These are phyloP conservation scores for Coptotermes formosanus DNA, from an alignment of 1,140 invertebrate genomes.

Conservation along the genomic window DNA sequence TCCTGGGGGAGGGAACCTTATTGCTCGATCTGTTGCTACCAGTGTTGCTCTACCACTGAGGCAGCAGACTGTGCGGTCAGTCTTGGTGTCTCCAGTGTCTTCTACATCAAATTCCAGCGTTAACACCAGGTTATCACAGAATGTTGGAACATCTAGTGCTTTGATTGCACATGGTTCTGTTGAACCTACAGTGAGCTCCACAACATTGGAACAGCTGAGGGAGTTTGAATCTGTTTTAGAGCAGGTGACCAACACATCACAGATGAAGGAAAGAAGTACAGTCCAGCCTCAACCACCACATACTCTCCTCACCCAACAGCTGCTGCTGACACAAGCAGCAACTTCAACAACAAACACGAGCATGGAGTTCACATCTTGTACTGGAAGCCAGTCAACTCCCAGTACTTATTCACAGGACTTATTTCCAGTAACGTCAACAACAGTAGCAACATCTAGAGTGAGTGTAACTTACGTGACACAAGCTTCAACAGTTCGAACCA, in stretches of 20 bases:
- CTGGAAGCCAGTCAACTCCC: conserved; percentile 15
- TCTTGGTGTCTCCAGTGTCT: conserved; percentile 46
- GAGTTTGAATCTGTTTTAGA: conserved; percentile 82
- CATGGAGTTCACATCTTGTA: conserved; percentile 15
- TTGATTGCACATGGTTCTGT: conserved; percentile 39
- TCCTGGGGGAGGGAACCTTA: conserved; percentile 52
- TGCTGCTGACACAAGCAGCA: neutral
- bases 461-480: conserved; percentile 26
- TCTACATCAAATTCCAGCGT: conserved; percentile 24
- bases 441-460: conserved; percentile 18
- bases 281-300: conserved; percentile 17
- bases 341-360: neutral
- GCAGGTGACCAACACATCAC: conserved; percentile 51
- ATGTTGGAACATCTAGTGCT: conserved; percentile 36
- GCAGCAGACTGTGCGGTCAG: conserved; percentile 44
- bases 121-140: conserved; percentile 17
- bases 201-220: conserved; percentile 70
- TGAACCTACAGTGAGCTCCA: conserved; percentile 54
- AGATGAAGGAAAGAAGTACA: conserved; percentile 67
- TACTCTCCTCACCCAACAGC: neutral
- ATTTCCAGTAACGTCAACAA: neutral
- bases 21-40: conserved; percentile 49
- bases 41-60: conserved; percentile 42
- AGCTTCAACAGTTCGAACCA: conserved; percentile 36
- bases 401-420: conserved; percentile 17